Conservation (phyloP, 2,113 vertebrate genomes). For the Xerus inauris region DNA sequence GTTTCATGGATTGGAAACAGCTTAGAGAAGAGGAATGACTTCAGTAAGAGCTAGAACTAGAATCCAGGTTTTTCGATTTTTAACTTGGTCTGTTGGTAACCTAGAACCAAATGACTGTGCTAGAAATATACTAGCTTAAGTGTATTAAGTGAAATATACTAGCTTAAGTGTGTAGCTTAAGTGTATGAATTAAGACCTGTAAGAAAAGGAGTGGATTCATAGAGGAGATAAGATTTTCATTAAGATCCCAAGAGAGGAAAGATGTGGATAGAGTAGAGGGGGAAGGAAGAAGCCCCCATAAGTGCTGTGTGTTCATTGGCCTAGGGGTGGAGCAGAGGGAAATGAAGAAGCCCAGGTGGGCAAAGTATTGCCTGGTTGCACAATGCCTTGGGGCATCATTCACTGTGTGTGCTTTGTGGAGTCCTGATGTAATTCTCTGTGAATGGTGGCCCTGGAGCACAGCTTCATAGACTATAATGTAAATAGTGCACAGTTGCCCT, state of each 20-base stretch:
- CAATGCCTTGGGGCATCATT: fast-evolving
- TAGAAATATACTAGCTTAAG: background rate
- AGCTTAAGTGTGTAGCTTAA: too few relatives aligned
- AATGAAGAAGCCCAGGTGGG: background rate
- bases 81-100: background rate
- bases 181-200: background rate
- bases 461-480: background rate
- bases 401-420: background rate
- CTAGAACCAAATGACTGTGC: background rate
- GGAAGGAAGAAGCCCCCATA: background rate
- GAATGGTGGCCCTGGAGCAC: background rate
- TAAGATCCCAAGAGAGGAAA: background rate
- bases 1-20: background rate
- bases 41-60: background rate
- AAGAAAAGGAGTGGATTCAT: background rate
- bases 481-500: background rate
- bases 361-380: background rate
- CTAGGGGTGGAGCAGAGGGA: background rate
- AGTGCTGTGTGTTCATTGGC: background rate
- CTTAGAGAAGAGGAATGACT: background rate
- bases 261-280: background rate
- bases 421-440: background rate
- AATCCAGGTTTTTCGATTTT: constrained; percentile 18
- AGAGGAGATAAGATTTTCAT: background rate
- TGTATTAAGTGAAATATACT: background rate